phyloP scores from a whole-genome alignment of 2,113 vertebrate species.

The Myanophis thanlyinensis region DNA sequence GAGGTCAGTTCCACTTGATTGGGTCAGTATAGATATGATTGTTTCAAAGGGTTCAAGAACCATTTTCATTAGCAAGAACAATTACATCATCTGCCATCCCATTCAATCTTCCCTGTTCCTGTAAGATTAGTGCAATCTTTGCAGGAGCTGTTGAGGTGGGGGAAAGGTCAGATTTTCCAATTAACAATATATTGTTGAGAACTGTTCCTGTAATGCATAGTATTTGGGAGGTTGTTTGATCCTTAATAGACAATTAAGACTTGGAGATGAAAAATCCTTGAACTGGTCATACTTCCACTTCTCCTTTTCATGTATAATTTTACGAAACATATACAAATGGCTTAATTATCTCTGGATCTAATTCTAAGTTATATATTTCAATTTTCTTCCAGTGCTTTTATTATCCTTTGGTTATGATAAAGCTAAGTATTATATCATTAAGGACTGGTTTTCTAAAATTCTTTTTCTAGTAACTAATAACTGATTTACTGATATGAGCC shows the following conservation, averaged over 20 bases:
- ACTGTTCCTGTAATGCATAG: not conserved
- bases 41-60: not conserved
- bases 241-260: not conserved
- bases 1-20: not conserved
- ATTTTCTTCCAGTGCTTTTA: not conserved
- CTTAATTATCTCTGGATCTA: not conserved
- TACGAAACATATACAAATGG: not conserved
- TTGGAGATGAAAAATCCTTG: not conserved
- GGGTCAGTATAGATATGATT: not conserved
- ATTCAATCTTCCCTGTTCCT: not conserved
- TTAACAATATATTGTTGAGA: not conserved
- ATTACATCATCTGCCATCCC: not conserved
- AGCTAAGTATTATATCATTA: not conserved
- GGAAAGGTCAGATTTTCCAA: not conserved
- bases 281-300: not conserved
- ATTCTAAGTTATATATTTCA: not conserved
- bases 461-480: not conserved
- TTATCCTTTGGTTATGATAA: not conserved
- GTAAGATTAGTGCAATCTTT: not conserved
- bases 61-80: not conserved
- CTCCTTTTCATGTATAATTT: not conserved
- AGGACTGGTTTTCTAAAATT: not conserved
- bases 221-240: not conserved
- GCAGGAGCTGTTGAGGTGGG: not conserved
- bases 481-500: not conserved